Conservation (phyloP, 2,888 invertebrate genomes). For the Copidosoma aretas region DNA sequence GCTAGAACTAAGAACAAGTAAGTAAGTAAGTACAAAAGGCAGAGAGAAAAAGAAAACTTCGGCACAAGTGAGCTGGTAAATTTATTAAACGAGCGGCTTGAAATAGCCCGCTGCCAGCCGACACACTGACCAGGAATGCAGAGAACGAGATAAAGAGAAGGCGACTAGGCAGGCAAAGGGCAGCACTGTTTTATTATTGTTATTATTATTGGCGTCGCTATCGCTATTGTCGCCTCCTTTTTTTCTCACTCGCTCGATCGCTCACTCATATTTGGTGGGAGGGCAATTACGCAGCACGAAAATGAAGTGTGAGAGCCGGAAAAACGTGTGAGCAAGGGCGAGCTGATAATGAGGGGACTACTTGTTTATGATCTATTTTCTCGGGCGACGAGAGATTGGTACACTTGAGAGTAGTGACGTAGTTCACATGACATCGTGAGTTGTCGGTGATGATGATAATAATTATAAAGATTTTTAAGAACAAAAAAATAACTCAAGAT, state of each 20-base stretch:
- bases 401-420: background rate
- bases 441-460: background rate
- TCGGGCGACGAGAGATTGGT: background rate
- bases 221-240: background rate
- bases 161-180: constrained; percentile 29
- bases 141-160: no score
- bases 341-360: constrained; percentile 23
- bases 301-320: constrained; percentile 13
- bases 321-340: background rate
- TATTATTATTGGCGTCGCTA: no score
- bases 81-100: constrained; percentile 32
- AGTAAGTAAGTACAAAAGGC: background rate
- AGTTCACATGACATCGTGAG: background rate
- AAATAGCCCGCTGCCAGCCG: constrained; percentile 26
- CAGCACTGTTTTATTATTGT: background rate
- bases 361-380: background rate
- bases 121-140: constrained; percentile 40
- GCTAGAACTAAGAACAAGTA: background rate
- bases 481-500: no score
- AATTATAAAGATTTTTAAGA: no score
- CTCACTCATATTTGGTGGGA: background rate
- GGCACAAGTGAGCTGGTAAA: constrained; percentile 33
- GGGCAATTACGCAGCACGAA: constrained; percentile 16
- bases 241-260: background rate
- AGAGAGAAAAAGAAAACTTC: background rate